Percentiles rank a stretch among this genome's conserved stretches.
phyloP scores from a whole-genome alignment of 2,888 invertebrate species.

The Pasiphila rectangulata region DNA sequence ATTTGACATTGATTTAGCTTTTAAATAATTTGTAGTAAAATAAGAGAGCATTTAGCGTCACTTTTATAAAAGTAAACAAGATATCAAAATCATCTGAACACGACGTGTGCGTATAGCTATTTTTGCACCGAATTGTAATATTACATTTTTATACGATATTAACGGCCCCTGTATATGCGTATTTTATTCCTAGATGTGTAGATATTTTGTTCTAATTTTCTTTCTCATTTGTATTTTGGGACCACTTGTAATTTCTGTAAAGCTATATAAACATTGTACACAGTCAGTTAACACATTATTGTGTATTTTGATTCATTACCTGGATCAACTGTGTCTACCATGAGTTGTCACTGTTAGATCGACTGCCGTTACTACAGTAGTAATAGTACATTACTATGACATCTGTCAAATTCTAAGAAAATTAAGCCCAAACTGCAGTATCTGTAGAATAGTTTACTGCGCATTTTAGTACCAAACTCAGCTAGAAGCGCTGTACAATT shows the following conservation, averaged over 20 bases:
- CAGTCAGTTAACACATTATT: not conserved
- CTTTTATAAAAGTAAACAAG: not conserved
- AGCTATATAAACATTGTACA: not conserved
- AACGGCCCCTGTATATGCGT: no score
- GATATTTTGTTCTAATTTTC: not conserved
- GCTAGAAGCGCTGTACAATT: no score
- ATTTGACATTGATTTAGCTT: constrained; percentile 2
- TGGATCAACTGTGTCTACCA: not conserved
- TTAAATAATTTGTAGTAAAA: constrained; percentile 6
- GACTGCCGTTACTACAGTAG: no score
- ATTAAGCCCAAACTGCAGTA: no score
- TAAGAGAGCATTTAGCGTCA: constrained; percentile 15
- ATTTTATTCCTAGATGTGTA: not conserved
- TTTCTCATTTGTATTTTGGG: constrained; percentile 5
- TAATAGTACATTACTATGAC: no score
- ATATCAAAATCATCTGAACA: constrained; percentile 14
- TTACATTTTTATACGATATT: not conserved
- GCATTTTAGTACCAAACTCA: no score
- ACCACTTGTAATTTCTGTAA: constrained; percentile 3
- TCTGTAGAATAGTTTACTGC: no score
- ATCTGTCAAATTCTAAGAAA: no score
- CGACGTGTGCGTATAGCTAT: constrained; percentile 8
- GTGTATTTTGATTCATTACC: not conserved
- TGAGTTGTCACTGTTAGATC: no score
- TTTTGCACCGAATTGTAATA: constrained; percentile 11